Percentiles rank a stretch among this genome's conserved stretches.
phyloP scores from a whole-genome alignment of 2,113 vertebrate genomes.

The Prolemur simus region DNA sequence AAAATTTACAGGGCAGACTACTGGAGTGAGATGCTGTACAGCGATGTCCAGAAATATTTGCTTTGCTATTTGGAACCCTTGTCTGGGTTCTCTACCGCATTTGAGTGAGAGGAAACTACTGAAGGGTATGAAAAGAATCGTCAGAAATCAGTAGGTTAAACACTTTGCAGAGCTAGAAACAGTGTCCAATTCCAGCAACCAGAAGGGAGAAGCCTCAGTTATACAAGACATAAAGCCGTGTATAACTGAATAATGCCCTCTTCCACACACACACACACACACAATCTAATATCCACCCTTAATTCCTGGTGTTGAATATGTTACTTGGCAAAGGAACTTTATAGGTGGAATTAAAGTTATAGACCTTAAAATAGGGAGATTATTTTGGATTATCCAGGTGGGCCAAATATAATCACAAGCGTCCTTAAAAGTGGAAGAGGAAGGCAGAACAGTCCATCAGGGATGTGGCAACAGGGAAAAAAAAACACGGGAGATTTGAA shows the following conservation, averaged over 20 bases:
- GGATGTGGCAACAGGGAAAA: not conserved
- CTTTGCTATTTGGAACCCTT: not conserved
- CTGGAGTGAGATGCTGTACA: not conserved
- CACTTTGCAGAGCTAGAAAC: not conserved
- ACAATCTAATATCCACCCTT: not conserved
- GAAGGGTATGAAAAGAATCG: not conserved
- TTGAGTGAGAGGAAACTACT: not conserved
- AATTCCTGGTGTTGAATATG: not conserved
- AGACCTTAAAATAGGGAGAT: not conserved
- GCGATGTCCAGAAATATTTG: not conserved
- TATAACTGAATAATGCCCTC: not conserved
- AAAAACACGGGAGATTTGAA: not conserved
- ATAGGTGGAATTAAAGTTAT: not conserved
- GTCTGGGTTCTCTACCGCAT: fast-evolving
- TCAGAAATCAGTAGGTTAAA: not conserved
- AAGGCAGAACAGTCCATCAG: not conserved
- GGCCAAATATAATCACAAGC: not conserved
- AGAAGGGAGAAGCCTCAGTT: not conserved
- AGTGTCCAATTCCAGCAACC: not conserved
- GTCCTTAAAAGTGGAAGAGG: not conserved
- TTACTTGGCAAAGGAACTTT: not conserved
- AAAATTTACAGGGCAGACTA: not conserved
- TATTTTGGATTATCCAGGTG: not conserved
- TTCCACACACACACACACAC: no score
- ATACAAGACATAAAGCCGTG: no score